Conservation (phyloP, 2,888 invertebrate genomes). For the Mesorhabditis belari region DNA sequence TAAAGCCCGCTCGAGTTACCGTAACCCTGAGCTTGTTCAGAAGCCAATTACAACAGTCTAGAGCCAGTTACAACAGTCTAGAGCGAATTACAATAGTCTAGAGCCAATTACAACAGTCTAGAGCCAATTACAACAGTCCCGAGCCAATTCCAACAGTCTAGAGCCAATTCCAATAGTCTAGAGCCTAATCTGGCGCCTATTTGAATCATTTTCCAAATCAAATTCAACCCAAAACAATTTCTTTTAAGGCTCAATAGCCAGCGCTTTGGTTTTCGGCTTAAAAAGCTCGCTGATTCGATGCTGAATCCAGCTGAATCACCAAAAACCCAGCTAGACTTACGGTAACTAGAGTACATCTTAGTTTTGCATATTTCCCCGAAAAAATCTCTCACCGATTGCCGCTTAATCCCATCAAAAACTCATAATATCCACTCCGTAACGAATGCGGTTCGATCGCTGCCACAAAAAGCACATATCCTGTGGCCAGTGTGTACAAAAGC, state of each 20-base stretch:
- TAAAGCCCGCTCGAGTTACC: not conserved
- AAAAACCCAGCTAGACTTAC: too few species aligned
- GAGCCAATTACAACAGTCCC: too few species aligned
- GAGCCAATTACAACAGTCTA: too few species aligned
- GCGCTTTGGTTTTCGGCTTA: too few species aligned
- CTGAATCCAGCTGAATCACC: too few species aligned
- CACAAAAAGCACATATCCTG: slow-evolving; percentile 54
- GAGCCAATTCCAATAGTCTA: not conserved
- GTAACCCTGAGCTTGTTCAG: not conserved
- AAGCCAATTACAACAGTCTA: too few species aligned
- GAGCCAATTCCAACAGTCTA: too few species aligned
- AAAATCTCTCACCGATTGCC: slow-evolving; percentile 57
- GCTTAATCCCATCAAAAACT: slow-evolving; percentile 70
- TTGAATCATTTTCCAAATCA: too few species aligned
- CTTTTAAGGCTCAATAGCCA: too few species aligned
- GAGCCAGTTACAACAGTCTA: too few species aligned
- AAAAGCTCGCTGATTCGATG: too few species aligned
- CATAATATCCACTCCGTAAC: slow-evolving; percentile 74
- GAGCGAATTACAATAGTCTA: too few species aligned
- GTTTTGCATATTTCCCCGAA: not conserved
- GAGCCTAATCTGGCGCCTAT: not conserved
- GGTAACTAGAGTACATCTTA: not conserved
- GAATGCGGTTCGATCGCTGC: slow-evolving; percentile 73
- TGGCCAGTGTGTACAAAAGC: slow-evolving; percentile 70
- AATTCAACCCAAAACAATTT: not conserved